Evolutionary conservation across 2,113 vertebrate species (phyloP), one percentile per base, ranked within the genome.

Genomic region (Rallus limicola): DNA sequence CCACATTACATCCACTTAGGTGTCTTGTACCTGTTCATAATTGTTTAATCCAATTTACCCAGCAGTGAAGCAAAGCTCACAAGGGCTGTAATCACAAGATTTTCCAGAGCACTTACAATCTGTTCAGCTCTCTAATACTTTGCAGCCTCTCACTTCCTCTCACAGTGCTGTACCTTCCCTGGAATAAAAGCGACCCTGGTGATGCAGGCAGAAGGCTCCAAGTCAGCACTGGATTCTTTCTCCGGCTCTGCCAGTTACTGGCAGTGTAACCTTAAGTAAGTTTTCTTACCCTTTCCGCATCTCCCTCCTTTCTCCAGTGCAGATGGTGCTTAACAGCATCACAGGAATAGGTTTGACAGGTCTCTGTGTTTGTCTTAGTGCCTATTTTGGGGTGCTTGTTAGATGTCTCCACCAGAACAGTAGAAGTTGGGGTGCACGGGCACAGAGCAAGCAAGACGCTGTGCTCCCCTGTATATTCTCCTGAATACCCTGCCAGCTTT

Each of bases 61-160:
- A 70, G 56, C 65, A 78, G 79, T 75, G 71, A 94, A 93, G 79
- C 40, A 93, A 96, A 94, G 80, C 86, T 95, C 88, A 88, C 72
- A 93, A 84, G 74, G 72, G 80, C 86, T 88, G 64, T 95, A 94
- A 97, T 90, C 93, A 91, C 72, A 84, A 79, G 92, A 96, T 84
- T 81, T 72, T 92, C 88, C 90, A 76, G 80, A 94, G 68, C 36
- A 20, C 83, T 91, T 64, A 84, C 89, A 95, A 69, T 92, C 95
- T 95, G 95, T 96, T 95, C 94, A 94, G 52, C 65, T 69, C 33
- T n/a, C 89, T 93, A 96, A 93, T 69, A 84, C 82, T 92, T 86
- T 62, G 74, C 77, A 82, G 46, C 6, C 4, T 21, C 80, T 92
- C 72, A 17, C 21, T 91, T 89, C 40, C 44, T 19, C 44, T 46